These are phyloP conservation scores for Hafferia zeledoni DNA, from an alignment of 2,797 vertebrate genomes.

Conservation along the genomic window DNA sequence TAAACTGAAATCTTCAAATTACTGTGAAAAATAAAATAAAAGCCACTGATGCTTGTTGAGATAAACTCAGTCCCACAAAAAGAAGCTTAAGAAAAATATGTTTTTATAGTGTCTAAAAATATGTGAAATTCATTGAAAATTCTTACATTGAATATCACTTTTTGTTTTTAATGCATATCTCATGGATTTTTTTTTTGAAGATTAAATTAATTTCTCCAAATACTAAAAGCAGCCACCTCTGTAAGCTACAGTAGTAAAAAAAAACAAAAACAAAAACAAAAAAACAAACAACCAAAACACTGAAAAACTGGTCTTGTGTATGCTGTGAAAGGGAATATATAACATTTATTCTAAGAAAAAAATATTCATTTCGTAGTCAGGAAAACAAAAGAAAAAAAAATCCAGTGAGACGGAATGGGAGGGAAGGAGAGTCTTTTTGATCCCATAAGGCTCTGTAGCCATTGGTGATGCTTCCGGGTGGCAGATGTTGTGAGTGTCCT, in stretches of 20 bases:
- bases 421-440: not conserved
- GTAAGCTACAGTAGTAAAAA: not conserved
- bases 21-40: not conserved
- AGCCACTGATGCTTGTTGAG: not conserved
- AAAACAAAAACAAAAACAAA: not conserved
- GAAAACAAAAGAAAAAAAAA: not conserved
- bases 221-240: not conserved
- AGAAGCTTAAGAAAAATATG: not conserved
- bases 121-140: not conserved
- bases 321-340: not conserved
- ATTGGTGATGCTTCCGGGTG: not conserved
- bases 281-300: not conserved
- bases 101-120: not conserved
- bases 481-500: not conserved
- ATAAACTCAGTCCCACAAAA: not conserved
- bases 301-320: accelerated
- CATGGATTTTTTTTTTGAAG: not conserved
- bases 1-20: not conserved
- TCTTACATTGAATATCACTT: not conserved
- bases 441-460: not conserved
- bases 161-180: not conserved
- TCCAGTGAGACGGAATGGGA: not conserved
- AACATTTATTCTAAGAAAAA: not conserved
- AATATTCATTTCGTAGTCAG: not conserved
- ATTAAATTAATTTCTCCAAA: not conserved